Conservation (phyloP, 2,797 vertebrate species). For the Chlorospingus flavigularis region DNA sequence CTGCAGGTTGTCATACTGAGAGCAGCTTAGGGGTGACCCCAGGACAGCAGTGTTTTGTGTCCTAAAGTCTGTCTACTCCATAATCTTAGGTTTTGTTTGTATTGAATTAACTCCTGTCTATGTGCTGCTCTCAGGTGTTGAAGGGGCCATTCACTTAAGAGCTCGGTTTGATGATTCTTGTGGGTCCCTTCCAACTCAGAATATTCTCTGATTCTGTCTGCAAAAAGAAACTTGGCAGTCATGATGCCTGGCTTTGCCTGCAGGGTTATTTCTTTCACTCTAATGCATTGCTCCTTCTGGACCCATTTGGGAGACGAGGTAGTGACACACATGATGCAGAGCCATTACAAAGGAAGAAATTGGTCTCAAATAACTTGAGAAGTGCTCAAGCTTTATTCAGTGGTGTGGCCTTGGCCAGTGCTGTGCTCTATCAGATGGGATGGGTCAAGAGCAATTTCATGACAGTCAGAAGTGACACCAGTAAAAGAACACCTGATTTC, state of each 20-base stretch:
- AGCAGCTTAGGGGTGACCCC: not conserved
- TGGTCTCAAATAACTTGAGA: not conserved
- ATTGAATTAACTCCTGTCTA: not conserved
- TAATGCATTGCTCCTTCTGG: not conserved
- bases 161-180: not conserved
- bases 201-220: not conserved
- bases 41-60: rapidly evolving
- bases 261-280: not conserved
- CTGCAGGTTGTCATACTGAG: not conserved
- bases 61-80: not conserved
- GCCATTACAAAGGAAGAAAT: not conserved
- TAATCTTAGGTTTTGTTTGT: not conserved
- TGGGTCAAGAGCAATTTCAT: not conserved
- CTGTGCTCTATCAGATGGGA: not conserved
- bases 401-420: not conserved
- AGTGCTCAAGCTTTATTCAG: not conserved
- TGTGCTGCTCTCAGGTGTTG: not conserved
- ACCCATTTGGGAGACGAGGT: not conserved
- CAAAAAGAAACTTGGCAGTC: not conserved
- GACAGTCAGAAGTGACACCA: not conserved
- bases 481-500: not conserved
- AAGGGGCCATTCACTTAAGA: not conserved
- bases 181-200: not conserved
- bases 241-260: not conserved
- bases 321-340: not conserved